Evolutionary conservation across 2,888 invertebrate genomes (phyloP), one percentile per base, ranked within the genome.

Genomic region (Cylindroiulus punctatus): DNA sequence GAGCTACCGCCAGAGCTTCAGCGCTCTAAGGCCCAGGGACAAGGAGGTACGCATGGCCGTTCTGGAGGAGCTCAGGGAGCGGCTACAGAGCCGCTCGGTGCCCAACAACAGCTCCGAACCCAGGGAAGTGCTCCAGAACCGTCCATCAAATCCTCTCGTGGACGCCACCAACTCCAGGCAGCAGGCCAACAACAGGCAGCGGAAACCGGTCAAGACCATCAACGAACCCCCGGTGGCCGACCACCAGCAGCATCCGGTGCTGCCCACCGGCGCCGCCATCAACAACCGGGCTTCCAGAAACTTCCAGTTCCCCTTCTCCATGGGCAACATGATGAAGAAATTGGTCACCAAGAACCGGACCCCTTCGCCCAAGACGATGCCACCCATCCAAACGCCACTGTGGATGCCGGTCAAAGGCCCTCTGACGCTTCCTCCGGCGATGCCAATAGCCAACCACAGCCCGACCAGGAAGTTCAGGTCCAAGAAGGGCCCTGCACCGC

Each of bases 171-270:
- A 83, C 86, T 47, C 86, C 30, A 32, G 84, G 84, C 84, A 42
- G 44, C 26, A 36, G 86, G 65, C 42, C 32, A 84, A 47, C 57
- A 86, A 86, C 84, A 47, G 86, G 30, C 86, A 86, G 52, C 86
- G 86, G 10, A 86, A 84, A 32, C 86, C 86, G 30, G 86, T 57
- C 26, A 86, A 86, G 36, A 47, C 52, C 36, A 83, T 86, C 84
- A 26, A 42, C 17, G 82, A 42, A n/a, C 52, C 44, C 19, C 84
- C 12, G 19, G 65, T 10, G 1, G 8, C 65, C 12, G 65, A 65
- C 26, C 22, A 65, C 8, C 65, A 65, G 7, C 65, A 36, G 36
- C 32, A 81, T 81, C 40, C 84, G 12, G 10, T 26, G n/a, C 26
- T 44, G 22, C 47, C 52, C 22, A 22, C 47, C 84, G 47, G 12